Percentiles rank a stretch among this genome's conserved stretches.
Evolutionary conservation across 37 sponge, comb jelly and placozoan species (phyloP).

Genomic region (Petrosia ficiformis): DNA sequence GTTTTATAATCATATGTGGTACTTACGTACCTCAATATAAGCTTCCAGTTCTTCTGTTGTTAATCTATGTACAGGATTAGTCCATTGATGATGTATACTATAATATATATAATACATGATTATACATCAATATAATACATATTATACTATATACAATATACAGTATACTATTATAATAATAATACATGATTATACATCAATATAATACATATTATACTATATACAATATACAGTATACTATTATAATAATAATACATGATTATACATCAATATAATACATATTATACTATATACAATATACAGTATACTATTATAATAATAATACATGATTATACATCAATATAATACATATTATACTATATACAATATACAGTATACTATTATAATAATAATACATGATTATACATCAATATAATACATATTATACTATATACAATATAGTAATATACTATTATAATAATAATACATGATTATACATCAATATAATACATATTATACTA

Average conservation of each 20-base stretch:
- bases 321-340: too few relatives aligned
- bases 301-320: slow-evolving; percentile 48
- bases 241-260: neutral
- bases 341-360: neutral
- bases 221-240: neutral
- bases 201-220: neutral
- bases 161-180: slow-evolving; percentile 48
- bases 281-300: too few relatives aligned
- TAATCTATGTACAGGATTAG: slow-evolving; percentile 38
- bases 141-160: too few relatives aligned
- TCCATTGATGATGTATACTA: slow-evolving; percentile 34
- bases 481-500: neutral
- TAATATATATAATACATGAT: neutral
- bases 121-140: neutral
- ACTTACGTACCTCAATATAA: slow-evolving; percentile 52
- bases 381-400: neutral
- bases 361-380: neutral
- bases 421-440: slow-evolving; percentile 75
- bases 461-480: too few relatives aligned
- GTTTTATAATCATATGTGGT: too few relatives aligned
- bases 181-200: too few relatives aligned
- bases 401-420: too few relatives aligned
- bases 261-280: too few relatives aligned
- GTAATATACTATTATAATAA: neutral
- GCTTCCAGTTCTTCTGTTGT: slow-evolving; percentile 54